Conservation (phyloP, 2,888 invertebrate species). For the Chaitophorus viminalis region DNA sequence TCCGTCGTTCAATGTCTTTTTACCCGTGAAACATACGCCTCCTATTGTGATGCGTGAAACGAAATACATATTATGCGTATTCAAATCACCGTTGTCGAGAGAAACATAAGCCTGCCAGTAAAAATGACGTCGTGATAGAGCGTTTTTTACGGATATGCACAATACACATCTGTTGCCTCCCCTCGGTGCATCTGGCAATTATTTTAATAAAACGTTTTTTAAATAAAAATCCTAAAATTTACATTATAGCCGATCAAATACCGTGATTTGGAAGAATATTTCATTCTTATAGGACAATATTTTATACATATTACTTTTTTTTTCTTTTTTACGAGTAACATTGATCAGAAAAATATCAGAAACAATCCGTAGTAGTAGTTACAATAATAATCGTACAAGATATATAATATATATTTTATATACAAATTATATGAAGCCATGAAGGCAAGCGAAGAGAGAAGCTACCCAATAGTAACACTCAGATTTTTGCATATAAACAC, state of each 20-base stretch:
- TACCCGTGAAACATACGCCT: slow-evolving; percentile 53
- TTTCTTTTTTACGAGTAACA: too few relatives aligned
- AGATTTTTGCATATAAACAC: not conserved
- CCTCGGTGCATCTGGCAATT: slow-evolving; percentile 35
- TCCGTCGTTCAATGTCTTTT: slow-evolving; percentile 54
- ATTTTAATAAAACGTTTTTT: slow-evolving; percentile 14
- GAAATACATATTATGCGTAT: slow-evolving; percentile 46
- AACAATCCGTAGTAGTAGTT: too few relatives aligned
- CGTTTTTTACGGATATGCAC: slow-evolving; percentile 49
- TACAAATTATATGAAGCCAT: too few relatives aligned
- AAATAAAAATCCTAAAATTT: not conserved
- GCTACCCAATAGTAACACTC: too few relatives aligned
- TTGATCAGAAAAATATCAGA: too few relatives aligned
- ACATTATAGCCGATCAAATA: not conserved
- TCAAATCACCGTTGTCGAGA: slow-evolving; percentile 53
- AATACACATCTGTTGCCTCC: slow-evolving; percentile 49
- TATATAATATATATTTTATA: too few relatives aligned
- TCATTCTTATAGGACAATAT: not conserved
- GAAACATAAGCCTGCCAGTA: slow-evolving; percentile 50
- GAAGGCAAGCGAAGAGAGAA: too few relatives aligned
- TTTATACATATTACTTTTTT: too few relatives aligned
- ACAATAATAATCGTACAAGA: too few relatives aligned
- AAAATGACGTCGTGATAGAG: slow-evolving; percentile 60
- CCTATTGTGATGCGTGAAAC: slow-evolving; percentile 50
- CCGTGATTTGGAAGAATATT: not conserved